Evolutionary conservation across 1,140 invertebrate species (phyloP), one percentile per base, ranked within the genome.

Genomic region (Mylabris phalerata): DNA sequence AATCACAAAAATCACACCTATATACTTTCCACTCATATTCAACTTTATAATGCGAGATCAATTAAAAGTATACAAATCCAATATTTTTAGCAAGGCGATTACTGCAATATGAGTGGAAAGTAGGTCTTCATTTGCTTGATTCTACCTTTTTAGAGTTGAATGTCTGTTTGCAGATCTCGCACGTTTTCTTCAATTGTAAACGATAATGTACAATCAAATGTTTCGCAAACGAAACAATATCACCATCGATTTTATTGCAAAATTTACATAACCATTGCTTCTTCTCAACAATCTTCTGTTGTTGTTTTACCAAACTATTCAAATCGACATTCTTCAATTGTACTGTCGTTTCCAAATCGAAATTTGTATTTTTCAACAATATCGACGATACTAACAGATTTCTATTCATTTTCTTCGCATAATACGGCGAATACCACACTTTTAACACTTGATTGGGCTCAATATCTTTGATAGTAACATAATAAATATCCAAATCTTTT

Each of bases 381-480:
- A 13, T 52, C 52, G 3, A 61, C 26, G 57, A n/a, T 26, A 59
- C 46, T 39, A 69, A 52, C 11, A 69, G 9, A n/a, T 60, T 63
- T 65, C 67, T 75, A 49, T 69, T 68, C 76, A 79, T 78, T 68
- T 73, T 71, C 9, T 65, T 38, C 5, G 72, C 76, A 69, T 77
- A 78, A 63, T 72, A 72, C 24, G 79, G 75, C 26, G 81, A 77
- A 73, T 84, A 86, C 79, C 81, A 83, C 27, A 85, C 82, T 48
- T 80, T 74, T 26, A 86, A 73, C 61, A 80, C 75, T 44, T 80
- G 79, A 42, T 82, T 80, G 4, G 71, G 65, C 9, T 71, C 59
- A 47, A 87, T 82, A 40, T 79, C 73, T 43, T 75, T 77, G 49
- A 79, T 77, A 3, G 78, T 74, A 59, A 79, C 78, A 72, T 84